Conservation (phyloP, 2,113 vertebrate genomes). For the Psilopogon haemacephalus region DNA sequence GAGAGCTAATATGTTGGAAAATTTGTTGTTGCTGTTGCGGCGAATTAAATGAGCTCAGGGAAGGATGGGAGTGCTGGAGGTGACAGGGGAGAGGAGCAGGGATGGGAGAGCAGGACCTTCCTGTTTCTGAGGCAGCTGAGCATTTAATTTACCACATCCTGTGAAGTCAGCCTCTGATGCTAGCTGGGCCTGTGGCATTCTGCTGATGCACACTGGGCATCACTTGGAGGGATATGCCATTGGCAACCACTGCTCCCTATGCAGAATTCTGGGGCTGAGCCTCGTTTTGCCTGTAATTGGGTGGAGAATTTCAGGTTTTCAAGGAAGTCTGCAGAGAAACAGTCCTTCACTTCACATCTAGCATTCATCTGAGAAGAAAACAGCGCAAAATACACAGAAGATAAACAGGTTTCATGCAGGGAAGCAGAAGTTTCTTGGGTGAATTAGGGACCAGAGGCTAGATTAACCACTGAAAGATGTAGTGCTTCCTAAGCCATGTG, state of each 20-base stretch:
- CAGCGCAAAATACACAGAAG: background rate
- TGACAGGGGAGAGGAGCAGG: background rate
- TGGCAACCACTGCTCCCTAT: background rate
- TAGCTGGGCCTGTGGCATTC: background rate
- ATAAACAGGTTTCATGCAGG: background rate
- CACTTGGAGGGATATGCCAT: background rate
- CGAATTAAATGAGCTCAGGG: background rate
- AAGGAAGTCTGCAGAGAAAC: background rate
- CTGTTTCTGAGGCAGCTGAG: background rate
- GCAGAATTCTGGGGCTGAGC: background rate
- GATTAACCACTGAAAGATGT: background rate
- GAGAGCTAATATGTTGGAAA: background rate
- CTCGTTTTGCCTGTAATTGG: background rate
- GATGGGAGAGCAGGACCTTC: constrained; percentile 38
- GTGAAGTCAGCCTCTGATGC: background rate
- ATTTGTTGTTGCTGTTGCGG: background rate
- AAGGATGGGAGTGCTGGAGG: constrained; percentile 2
- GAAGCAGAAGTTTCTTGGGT: background rate
- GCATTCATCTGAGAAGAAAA: background rate
- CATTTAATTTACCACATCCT: constrained; percentile 18
- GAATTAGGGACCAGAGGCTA: background rate
- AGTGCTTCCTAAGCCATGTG: background rate
- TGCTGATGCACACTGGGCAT: background rate
- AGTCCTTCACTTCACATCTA: background rate
- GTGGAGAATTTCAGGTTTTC: background rate